Evolutionary conservation across 2,888 invertebrate species (phyloP).

Genomic region (Diaperis boleti): DNA sequence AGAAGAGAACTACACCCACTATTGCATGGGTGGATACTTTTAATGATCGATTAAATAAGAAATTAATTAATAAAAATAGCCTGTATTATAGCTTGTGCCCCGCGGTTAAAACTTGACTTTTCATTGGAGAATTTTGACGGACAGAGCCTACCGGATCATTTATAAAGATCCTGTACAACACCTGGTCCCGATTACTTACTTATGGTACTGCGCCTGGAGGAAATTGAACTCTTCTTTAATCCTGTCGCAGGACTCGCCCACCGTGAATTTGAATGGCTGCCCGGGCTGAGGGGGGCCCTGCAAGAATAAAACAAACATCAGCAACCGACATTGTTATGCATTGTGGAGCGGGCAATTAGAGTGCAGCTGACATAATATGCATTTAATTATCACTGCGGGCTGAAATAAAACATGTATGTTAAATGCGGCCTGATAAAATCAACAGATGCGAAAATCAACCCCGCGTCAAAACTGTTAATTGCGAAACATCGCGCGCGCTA

Average conservation of each 20-base stretch:
- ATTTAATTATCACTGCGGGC: constrained; percentile 20
- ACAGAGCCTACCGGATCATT: too few relatives aligned
- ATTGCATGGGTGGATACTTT: too few relatives aligned
- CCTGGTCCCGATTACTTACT: too few relatives aligned
- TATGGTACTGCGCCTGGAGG: constrained; percentile 95
- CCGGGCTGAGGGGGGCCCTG: constrained; percentile 90
- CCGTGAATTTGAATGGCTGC: constrained; percentile 94
- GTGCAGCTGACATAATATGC: constrained; percentile 3
- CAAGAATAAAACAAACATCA: too few relatives aligned
- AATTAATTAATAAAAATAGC: too few relatives aligned
- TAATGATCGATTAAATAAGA: too few relatives aligned
- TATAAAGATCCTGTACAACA: too few relatives aligned
- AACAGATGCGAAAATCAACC: constrained; percentile 51
- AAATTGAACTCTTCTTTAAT: constrained; percentile 97
- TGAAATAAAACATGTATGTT: constrained; percentile 44
- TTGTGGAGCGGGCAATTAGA: not conserved
- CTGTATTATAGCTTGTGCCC: too few relatives aligned
- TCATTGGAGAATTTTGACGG: too few relatives aligned
- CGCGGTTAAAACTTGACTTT: too few relatives aligned
- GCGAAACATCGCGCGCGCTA: constrained; percentile 43
- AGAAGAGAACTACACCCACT: too few relatives aligned
- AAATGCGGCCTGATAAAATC: constrained; percentile 48
- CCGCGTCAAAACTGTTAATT: constrained; percentile 46
- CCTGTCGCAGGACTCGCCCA: constrained; percentile 92
- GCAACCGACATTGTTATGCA: too few relatives aligned